Evolutionary conservation across 2,113 vertebrate genomes (phyloP).

Genomic region (Muntiacus reevesi): DNA sequence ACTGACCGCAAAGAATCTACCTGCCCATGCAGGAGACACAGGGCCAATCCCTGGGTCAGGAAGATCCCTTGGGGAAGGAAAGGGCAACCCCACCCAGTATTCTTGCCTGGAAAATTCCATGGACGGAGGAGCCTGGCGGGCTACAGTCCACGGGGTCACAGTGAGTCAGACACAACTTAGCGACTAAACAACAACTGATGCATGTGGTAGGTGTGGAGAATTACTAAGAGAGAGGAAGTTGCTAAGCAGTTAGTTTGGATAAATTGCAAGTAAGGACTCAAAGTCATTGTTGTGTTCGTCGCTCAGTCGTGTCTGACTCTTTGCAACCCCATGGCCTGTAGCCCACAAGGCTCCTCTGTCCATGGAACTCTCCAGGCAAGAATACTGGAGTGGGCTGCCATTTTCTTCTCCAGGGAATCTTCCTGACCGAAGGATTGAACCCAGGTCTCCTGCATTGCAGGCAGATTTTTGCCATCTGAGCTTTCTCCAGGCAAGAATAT

Average conservation of each 20-base stretch:
- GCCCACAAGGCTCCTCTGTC: not conserved
- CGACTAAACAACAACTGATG: rapidly evolving
- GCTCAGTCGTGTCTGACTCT: not conserved
- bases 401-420: not conserved
- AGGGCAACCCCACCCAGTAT: not conserved
- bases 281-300: not conserved
- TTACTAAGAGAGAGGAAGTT: not conserved
- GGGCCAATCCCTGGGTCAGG: not conserved
- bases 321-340: not conserved
- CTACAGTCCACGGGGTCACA: not conserved
- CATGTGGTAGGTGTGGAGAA: not conserved
- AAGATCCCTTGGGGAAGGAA: not conserved
- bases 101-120: not conserved
- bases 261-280: not conserved
- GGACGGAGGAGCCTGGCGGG: not conserved
- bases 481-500: not conserved
- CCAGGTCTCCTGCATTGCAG: not conserved
- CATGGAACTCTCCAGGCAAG: not conserved
- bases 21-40: not conserved
- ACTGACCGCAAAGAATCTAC: not conserved
- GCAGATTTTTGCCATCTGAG: not conserved
- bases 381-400: not conserved
- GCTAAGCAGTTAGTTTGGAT: not conserved
- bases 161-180: not conserved
- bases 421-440: not conserved